These are phyloP conservation scores for Lethocerus indicus DNA, from an alignment of 1,140 invertebrate species.

Conservation along the genomic window DNA sequence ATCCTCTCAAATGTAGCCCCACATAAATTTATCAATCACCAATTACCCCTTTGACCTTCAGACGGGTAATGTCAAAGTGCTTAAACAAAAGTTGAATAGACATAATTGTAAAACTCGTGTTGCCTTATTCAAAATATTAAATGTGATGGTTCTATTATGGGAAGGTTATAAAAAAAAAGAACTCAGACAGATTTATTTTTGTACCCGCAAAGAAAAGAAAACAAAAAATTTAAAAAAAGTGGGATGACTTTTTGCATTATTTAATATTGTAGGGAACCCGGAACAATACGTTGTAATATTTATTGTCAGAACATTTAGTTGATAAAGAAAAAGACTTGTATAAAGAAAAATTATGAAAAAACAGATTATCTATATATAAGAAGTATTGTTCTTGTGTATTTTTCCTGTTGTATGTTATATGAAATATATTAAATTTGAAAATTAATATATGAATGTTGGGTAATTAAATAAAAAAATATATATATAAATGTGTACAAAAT, in stretches of 20 bases:
- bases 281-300: too few species aligned
- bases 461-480: constrained; percentile 7
- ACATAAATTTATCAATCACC: not conserved
- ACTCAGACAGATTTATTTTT: constrained; percentile 8
- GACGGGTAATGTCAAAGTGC: not conserved
- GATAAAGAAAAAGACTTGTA: constrained; percentile 1
- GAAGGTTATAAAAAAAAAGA: too few species aligned
- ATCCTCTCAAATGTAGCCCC: not conserved
- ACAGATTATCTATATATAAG: not conserved
- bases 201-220: constrained; percentile 3
- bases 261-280: too few species aligned
- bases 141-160: constrained; percentile 11
- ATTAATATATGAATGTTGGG: constrained; percentile 12
- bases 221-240: constrained; percentile 1
- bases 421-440: constrained; percentile 5
- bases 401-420: constrained; percentile 7
- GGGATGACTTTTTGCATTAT: not conserved
- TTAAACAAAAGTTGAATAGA: not conserved
- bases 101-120: constrained; percentile 2
- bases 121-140: constrained; percentile 9
- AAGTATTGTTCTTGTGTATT: constrained; percentile 1
- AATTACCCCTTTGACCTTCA: not conserved
- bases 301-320: not conserved
- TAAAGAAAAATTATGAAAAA: not conserved
- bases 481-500: not conserved